Conservation (phyloP, 2,888 invertebrate species). For the Resseliella maxima region DNA sequence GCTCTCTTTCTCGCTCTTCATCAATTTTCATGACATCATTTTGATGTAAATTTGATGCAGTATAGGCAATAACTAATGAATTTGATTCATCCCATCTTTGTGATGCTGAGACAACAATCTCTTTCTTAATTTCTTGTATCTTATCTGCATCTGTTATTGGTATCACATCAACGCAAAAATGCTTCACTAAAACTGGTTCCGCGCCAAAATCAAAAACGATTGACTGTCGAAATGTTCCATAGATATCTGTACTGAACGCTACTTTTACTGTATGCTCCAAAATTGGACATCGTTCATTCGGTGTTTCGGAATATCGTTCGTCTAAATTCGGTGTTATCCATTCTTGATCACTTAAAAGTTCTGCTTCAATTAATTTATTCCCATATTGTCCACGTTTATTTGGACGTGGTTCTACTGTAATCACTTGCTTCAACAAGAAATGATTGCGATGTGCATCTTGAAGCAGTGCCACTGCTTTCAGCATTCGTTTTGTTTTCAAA, state of each 20-base stretch:
- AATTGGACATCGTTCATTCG: slow-evolving; percentile 60
- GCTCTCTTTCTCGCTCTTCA: slow-evolving; percentile 70
- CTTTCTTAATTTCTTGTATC: slow-evolving; percentile 74
- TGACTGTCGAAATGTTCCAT: slow-evolving; percentile 81
- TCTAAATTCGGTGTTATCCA: slow-evolving; percentile 67
- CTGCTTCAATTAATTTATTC: slow-evolving; percentile 63
- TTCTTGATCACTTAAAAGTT: slow-evolving; percentile 70
- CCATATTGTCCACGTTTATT: slow-evolving; percentile 59
- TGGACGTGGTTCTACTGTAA: slow-evolving; percentile 61
- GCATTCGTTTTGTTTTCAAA: slow-evolving; percentile 69
- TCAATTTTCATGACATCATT: slow-evolving; percentile 67
- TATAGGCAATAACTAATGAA: slow-evolving; percentile 70
- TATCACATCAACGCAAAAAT: slow-evolving; percentile 81
- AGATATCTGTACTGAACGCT: slow-evolving; percentile 76
- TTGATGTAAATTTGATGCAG: slow-evolving; percentile 70
- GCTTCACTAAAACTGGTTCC: slow-evolving; percentile 74
- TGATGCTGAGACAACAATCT: slow-evolving; percentile 73
- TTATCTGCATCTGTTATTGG: slow-evolving; percentile 75
- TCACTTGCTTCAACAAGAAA: slow-evolving; percentile 72
- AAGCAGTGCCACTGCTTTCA: slow-evolving; percentile 75
- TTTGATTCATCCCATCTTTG: slow-evolving; percentile 73
- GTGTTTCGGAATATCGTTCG: slow-evolving; percentile 58
- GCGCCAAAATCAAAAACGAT: slow-evolving; percentile 80
- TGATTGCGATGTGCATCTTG: slow-evolving; percentile 78
- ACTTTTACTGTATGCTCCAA: slow-evolving; percentile 70